Evolutionary conservation across 2,113 vertebrate genomes (phyloP).

Genomic region (Odocoileus virginianus): DNA sequence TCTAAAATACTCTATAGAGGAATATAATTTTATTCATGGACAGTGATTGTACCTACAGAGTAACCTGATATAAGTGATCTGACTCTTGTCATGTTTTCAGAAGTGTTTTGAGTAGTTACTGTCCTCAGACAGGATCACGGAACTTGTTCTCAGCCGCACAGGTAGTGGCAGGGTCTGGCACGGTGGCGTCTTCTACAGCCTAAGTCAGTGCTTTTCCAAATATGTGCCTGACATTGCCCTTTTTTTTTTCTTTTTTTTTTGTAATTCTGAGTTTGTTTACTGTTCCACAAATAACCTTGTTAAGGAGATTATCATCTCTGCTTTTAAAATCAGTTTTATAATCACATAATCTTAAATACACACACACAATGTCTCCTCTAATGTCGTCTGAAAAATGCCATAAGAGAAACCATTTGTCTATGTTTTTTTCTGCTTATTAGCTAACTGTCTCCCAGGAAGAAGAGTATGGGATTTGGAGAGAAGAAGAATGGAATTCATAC

Average conservation of each 20-base stretch:
- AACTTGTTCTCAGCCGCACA: not conserved
- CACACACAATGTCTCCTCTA: not conserved
- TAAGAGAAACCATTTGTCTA: not conserved
- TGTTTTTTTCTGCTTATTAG: not conserved
- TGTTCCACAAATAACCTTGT: not conserved
- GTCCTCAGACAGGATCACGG: not conserved
- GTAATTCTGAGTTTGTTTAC: not conserved
- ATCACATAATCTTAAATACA: not conserved
- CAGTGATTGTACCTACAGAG: not conserved
- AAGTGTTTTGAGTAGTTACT: not conserved
- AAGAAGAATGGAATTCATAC: not conserved
- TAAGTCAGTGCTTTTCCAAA: not conserved
- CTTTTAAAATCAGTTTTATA: not conserved
- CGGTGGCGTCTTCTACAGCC: not conserved
- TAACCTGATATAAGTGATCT: not conserved
- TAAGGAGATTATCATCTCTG: not conserved
- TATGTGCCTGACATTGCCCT: not conserved
- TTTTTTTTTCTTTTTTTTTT: not conserved
- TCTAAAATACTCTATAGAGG: not conserved
- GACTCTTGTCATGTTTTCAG: not conserved
- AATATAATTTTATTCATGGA: not conserved
- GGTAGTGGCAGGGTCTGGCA: not conserved
- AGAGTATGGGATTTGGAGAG: not conserved
- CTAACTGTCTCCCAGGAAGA: not conserved
- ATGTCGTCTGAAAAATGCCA: not conserved